These are phyloP conservation scores for Psettodes erumei DNA, from an alignment of 2,113 vertebrate species.

Conservation along the genomic window DNA sequence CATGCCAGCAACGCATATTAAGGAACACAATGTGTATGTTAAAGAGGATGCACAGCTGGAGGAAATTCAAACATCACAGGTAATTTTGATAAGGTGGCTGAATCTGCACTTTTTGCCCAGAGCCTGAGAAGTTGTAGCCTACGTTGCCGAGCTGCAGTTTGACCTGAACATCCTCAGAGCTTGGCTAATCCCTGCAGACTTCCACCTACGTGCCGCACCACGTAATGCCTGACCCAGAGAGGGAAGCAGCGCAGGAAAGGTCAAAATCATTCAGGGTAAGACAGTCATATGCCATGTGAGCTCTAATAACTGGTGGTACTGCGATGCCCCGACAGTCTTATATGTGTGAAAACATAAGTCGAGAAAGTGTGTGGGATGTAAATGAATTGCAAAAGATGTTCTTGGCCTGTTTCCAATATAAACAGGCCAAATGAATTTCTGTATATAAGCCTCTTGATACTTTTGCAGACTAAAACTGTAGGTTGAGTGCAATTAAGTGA, in stretches of 20 bases:
- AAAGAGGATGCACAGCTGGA: conserved; percentile 6
- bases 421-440: conserved; percentile 5
- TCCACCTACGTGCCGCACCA: background rate
- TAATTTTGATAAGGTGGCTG: conserved; percentile 2
- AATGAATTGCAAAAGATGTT: conserved; percentile 35
- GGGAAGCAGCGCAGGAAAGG: background rate
- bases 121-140: background rate
- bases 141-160: conserved; percentile 12
- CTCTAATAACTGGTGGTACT: background rate
- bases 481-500: background rate
- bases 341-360: background rate
- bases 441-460: background rate
- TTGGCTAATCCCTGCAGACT: background rate
- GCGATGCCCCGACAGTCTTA: background rate
- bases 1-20: conserved; percentile 23
- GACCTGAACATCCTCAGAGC: conserved; percentile 17
- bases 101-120: background rate
- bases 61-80: conserved; percentile 35
- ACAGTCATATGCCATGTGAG: background rate
- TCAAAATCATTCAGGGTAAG: background rate
- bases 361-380: conserved; percentile 30
- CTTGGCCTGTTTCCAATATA: conserved; percentile 23
- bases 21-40: background rate
- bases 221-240: background rate
- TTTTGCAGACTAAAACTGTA: background rate